Evolutionary conservation across 2,888 invertebrate species (phyloP), one percentile per base, ranked within the genome.

Genomic region (Xanthia icteritia): DNA sequence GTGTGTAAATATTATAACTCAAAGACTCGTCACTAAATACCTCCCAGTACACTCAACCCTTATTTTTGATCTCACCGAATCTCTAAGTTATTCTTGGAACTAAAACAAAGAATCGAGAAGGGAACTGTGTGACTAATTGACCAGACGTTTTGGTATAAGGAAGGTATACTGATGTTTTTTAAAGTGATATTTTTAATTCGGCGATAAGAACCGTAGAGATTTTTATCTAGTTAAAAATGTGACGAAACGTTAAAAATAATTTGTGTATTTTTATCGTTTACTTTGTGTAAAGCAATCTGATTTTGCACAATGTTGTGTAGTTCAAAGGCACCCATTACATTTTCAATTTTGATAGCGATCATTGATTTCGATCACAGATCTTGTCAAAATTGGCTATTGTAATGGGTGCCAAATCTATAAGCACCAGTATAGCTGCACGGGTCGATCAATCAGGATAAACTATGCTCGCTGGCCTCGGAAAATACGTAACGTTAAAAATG

Each of bases 51-150:
- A 73, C 17, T 54, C 23, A 31, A 45, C 75, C 60, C n/a, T 60
- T 31, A 73, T 23, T 65, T 74, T 73, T 27, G 42, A 39, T 42
- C 48, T 39, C 15, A 27, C n/a, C 23, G 56, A 76, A 76, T 58
- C 17, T 45, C 9, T 27, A 8, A n/a, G 36, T 69, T 69, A 51
- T 88, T 85, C 76, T 56, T 58, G 42, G 81, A 85, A 88, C 20
- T 31, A 36, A 71, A 83, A 88, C 79, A 85, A 88, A 87, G 81
- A 68, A n/a, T 17, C 13, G 15, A 42, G 67, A 31, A 23, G 13
- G 23, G 23, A 45, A 11, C 31, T 27, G 36, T 27, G 60, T 83
- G 81, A 84, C 48, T 81, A 78, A 85, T 66, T 39, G 27, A 65
- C 3, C 56, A 65, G 60, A 58, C 48, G 36, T 61, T 65, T 73